Conservation (phyloP, 2,797 vertebrate genomes). For the Mormyrus hasselquistii region DNA sequence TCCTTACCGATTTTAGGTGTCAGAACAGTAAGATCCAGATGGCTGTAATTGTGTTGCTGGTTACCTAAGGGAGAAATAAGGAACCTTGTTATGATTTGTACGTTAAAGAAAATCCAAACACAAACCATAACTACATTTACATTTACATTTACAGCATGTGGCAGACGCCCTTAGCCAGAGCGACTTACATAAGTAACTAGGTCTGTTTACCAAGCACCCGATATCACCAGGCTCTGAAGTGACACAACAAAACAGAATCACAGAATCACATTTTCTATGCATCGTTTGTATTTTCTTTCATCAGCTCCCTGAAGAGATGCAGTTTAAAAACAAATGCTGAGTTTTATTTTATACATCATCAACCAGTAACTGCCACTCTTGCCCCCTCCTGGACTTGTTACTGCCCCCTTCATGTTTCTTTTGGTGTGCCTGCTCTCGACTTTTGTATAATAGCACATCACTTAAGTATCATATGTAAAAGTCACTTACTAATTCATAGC, state of each 20-base stretch:
- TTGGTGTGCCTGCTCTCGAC: background rate
- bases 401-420: background rate
- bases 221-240: background rate
- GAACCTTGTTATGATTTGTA: conserved; percentile 33
- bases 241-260: background rate
- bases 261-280: background rate
- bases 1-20: conserved; percentile 87
- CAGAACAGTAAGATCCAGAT: conserved; percentile 81
- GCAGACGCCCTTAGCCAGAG: too few species aligned
- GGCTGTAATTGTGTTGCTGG: conserved; percentile 85
- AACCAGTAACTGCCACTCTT: background rate
- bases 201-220: background rate
- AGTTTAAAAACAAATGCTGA: background rate
- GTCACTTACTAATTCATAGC: background rate
- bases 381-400: background rate
- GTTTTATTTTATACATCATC: background rate
- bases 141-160: too few species aligned
- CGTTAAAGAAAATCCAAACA: background rate
- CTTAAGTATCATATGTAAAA: background rate
- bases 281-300: background rate
- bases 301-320: background rate
- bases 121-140: background rate
- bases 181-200: background rate
- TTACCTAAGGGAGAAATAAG: conserved; percentile 68
- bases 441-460: background rate